A percentile compares a stretch with the other conserved stretches of the same genome.
Conservation (phyloP, 64 coral and sea anemone species). For the Platygyra sinensis region DNA sequence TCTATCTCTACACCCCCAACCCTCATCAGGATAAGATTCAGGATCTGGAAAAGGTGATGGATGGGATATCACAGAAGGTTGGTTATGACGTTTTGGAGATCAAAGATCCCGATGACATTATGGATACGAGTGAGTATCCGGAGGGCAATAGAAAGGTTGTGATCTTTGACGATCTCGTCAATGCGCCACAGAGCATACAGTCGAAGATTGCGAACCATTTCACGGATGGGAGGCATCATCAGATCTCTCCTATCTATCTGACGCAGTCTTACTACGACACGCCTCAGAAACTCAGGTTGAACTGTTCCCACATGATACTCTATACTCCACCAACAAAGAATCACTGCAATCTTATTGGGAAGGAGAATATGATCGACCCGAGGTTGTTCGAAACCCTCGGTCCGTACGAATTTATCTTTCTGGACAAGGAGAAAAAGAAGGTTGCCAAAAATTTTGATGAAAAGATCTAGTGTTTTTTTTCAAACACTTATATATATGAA, state of each 20-base stretch:
- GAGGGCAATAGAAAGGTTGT: conserved; percentile 27
- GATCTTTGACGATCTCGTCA: conserved; percentile 3
- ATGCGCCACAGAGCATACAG: not conserved
- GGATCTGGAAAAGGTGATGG: conserved; percentile 19
- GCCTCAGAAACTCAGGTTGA: conserved; percentile 1
- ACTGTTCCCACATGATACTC: conserved; percentile 19
- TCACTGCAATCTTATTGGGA: conserved; percentile 13
- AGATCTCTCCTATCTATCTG: not conserved
- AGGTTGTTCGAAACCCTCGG: not conserved
- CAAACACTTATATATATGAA: no score
- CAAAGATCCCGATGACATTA: not conserved
- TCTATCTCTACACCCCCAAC: conserved; percentile 19
- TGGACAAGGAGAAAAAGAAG: not conserved
- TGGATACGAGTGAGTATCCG: not conserved
- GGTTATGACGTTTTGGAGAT: not conserved
- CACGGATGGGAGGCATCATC: conserved; percentile 16
- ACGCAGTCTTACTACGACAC: conserved; percentile 11
- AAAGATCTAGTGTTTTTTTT: no score
- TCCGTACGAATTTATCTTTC: conserved; percentile 14
- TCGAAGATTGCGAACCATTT: conserved; percentile 15
- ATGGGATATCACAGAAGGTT: not conserved
- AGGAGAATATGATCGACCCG: conserved; percentile 15
- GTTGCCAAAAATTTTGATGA: conserved; percentile 28
- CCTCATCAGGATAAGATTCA: conserved; percentile 20
- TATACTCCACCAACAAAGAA: conserved; percentile 16